phyloP scores from a whole-genome alignment of 2,113 vertebrate species.

The Strix uralensis region DNA sequence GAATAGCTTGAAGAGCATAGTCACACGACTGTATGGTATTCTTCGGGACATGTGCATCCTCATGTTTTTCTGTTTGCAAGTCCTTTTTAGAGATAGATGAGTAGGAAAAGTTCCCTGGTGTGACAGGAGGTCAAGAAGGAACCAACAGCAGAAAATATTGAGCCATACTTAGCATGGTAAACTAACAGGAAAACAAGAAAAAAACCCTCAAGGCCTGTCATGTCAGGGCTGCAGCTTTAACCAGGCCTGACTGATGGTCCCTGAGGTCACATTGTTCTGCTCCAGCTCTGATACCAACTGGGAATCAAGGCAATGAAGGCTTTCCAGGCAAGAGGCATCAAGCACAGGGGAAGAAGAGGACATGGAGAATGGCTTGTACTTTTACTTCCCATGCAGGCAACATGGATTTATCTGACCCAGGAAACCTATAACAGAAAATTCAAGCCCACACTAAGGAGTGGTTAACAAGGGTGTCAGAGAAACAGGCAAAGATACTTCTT shows the following conservation, averaged over 20 bases:
- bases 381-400: background rate
- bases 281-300: background rate
- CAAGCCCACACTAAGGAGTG: background rate
- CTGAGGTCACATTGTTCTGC: background rate
- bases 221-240: background rate
- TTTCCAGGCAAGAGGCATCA: background rate
- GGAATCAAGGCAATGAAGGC: background rate
- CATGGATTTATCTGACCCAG: background rate
- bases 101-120: background rate
- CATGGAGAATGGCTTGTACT: background rate
- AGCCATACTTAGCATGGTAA: background rate
- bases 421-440: background rate
- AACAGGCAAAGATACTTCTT: background rate
- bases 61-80: background rate
- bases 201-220: background rate
- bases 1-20: background rate
- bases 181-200: background rate
- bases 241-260: background rate
- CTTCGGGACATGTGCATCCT: background rate
- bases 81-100: background rate
- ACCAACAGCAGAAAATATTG: background rate
- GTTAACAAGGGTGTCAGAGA: background rate
- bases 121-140: background rate
- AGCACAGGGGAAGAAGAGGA: background rate
- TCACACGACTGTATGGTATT: fast-evolving